Conservation (phyloP, 2,113 vertebrate genomes). For the Nannobrachium achirus region DNA sequence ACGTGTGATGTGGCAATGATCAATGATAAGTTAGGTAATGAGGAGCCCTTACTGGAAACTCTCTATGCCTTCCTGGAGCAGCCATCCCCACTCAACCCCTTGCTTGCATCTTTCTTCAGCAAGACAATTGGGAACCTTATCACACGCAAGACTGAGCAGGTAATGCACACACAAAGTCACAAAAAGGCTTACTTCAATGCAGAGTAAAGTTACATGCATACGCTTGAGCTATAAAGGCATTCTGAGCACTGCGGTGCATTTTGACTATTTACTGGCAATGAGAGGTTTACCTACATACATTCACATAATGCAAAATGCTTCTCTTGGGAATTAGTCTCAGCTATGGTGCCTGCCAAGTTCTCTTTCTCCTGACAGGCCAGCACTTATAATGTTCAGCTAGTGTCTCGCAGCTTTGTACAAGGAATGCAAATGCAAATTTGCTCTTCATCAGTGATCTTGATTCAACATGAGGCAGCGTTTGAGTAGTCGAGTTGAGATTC, state of each 20-base stretch:
- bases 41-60: conserved; percentile 87
- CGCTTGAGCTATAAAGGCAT: conserved; percentile 1
- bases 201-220: neutral
- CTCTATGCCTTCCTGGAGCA: conserved; percentile 91
- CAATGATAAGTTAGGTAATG: conserved; percentile 93
- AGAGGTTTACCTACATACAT: neutral
- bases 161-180: conserved; percentile 53
- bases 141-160: conserved; percentile 95
- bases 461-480: too few species aligned
- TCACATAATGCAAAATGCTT: conserved; percentile 15
- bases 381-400: neutral
- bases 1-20: conserved; percentile 94
- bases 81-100: conserved; percentile 92
- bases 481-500: neutral
- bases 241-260: conserved; percentile 20
- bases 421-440: neutral
- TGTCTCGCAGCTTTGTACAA: neutral
- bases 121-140: conserved; percentile 97
- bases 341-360: conserved; percentile 9
- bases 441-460: neutral
- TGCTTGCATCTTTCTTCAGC: conserved; percentile 98
- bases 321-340: neutral
- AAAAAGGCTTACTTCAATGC: conserved; percentile 7
- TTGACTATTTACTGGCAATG: neutral
- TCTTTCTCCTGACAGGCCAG: conserved; percentile 23